phyloP scores from a whole-genome alignment of 2,113 vertebrate species.

The Antechinus stuartii region DNA sequence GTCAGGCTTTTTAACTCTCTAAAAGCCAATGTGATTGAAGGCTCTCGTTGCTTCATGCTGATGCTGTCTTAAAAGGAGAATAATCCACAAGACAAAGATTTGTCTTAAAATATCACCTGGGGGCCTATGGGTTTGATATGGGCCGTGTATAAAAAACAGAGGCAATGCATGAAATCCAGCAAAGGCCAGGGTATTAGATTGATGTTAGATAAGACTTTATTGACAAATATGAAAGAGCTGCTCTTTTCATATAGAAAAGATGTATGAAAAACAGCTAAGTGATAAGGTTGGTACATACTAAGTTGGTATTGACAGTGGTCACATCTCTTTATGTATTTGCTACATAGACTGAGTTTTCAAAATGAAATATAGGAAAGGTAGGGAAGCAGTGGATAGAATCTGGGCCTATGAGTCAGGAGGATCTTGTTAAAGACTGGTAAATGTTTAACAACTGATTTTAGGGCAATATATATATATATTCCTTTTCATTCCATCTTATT shows the following conservation, averaged over 20 bases:
- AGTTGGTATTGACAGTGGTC: background rate
- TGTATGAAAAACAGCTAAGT: background rate
- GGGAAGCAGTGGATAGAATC: background rate
- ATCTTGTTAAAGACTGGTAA: background rate
- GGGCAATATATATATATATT: background rate
- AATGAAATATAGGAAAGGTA: background rate
- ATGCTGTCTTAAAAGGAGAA: slow-evolving; percentile 47
- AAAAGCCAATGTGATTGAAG: slow-evolving; percentile 41
- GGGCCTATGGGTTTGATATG: slow-evolving; percentile 15
- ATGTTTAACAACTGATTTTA: background rate
- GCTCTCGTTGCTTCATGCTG: slow-evolving; percentile 68
- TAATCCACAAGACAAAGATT: slow-evolving; percentile 40
- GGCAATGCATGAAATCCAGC: slow-evolving; percentile 52
- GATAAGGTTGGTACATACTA: background rate
- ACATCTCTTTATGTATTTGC: background rate
- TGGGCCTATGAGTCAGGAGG: background rate
- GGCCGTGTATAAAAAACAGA: slow-evolving; percentile 15
- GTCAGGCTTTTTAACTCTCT: slow-evolving; percentile 34
- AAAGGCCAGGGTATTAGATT: slow-evolving; percentile 41
- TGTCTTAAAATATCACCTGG: slow-evolving; percentile 24
- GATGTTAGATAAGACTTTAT: slow-evolving; percentile 62
- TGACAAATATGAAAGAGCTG: slow-evolving; percentile 39
- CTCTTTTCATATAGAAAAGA: slow-evolving; percentile 53
- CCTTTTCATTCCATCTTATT: background rate
- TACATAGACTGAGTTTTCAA: background rate